Evolutionary conservation across 2,888 invertebrate species (phyloP).

Genomic region (Loripinus fragilis): DNA sequence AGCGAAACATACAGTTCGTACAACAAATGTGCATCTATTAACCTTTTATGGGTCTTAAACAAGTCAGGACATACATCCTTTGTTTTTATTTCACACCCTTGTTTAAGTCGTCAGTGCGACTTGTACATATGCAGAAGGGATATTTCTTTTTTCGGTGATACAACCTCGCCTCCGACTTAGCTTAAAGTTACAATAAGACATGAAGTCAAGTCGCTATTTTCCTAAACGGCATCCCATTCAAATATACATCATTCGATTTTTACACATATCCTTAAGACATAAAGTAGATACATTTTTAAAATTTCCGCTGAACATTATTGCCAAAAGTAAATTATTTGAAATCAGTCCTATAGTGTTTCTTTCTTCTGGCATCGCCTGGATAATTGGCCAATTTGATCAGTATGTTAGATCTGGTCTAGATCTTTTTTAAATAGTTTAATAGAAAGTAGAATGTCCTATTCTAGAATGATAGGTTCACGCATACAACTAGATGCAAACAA

Average conservation of each 20-base stretch:
- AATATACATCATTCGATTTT: neutral
- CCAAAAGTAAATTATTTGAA: neutral
- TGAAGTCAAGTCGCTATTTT: neutral
- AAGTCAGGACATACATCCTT: no score
- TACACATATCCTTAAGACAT: neutral
- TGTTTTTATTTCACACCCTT: no score
- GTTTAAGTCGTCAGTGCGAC: no score
- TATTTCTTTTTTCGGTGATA: no score
- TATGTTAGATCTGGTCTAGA: neutral
- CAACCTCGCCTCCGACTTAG: no score
- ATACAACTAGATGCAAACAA: no score
- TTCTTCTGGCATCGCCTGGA: neutral
- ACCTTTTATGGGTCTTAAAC: no score
- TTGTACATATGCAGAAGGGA: no score
- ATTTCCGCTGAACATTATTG: neutral
- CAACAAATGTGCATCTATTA: no score
- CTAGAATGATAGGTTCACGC: no score
- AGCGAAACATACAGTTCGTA: no score
- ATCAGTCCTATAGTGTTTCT: neutral
- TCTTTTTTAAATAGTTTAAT: neutral
- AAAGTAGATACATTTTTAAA: neutral
- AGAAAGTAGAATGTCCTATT: slow-evolving; percentile 5
- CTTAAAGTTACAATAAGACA: no score
- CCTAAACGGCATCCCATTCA: neutral
- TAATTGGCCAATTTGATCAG: neutral